Percentiles rank a stretch among this genome's conserved stretches.
phyloP scores from a whole-genome alignment of 2,888 invertebrate genomes.

The Sminthurides aquaticus region DNA sequence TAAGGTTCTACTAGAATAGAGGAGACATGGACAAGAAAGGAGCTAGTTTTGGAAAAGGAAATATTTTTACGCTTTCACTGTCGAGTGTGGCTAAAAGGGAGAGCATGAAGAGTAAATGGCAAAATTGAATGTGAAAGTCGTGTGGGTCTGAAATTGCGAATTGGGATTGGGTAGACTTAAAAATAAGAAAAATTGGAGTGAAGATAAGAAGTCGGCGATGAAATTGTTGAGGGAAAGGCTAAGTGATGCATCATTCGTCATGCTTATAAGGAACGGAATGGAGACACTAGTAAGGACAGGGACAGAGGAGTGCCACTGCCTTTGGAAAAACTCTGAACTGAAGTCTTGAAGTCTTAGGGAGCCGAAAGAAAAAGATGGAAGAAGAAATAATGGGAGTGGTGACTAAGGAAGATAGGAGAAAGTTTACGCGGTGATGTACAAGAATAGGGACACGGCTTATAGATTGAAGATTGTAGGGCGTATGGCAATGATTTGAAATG shows the following conservation, averaged over 20 bases:
- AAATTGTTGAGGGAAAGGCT: not conserved
- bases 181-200: not conserved
- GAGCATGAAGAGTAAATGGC: too few species aligned
- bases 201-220: not conserved
- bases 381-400: not conserved
- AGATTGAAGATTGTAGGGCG: not conserved
- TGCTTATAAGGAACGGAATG: not conserved
- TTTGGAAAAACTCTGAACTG: not conserved
- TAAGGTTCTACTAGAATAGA: too few species aligned
- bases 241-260: not conserved
- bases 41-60: too few species aligned
- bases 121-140: not conserved
- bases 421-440: not conserved
- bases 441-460: too few species aligned
- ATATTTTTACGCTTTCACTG: too few species aligned
- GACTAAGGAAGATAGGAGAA: not conserved
- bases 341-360: not conserved
- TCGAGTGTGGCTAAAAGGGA: too few species aligned
- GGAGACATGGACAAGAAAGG: too few species aligned
- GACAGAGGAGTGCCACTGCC: not conserved
- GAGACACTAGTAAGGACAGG: too few species aligned
- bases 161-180: not conserved
- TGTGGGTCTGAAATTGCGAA: not conserved
- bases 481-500: constrained; percentile 15
- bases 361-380: not conserved